phyloP scores from a whole-genome alignment of 2,113 vertebrate species.

The Thomomys bottae region DNA sequence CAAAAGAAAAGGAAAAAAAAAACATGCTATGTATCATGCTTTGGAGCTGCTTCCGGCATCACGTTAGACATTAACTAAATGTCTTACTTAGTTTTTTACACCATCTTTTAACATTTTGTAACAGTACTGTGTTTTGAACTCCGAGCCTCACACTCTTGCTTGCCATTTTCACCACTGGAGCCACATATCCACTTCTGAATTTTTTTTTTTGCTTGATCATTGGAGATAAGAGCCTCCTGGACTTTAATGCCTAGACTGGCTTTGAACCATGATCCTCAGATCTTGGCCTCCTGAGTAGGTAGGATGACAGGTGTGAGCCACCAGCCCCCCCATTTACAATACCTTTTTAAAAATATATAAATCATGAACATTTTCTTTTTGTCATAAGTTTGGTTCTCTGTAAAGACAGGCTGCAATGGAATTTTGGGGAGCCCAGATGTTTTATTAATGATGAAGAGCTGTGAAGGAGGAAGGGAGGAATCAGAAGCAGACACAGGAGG shows the following conservation, averaged over 20 bases:
- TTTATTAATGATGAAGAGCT: slow-evolving; percentile 15
- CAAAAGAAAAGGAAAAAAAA: not conserved
- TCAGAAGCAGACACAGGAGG: not conserved
- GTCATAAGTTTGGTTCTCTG: slow-evolving; percentile 7
- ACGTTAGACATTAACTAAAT: not conserved
- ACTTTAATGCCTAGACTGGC: no score
- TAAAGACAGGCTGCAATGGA: not conserved
- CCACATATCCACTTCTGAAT: no score
- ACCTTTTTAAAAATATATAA: slow-evolving; percentile 2
- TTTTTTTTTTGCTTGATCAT: no score
- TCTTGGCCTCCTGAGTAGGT: no score
- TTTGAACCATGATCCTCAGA: no score
- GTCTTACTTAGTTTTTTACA: not conserved
- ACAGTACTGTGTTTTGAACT: no score
- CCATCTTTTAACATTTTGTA: no score
- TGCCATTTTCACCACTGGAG: no score
- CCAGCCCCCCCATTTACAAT: no score
- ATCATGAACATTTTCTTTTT: not conserved
- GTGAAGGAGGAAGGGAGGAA: not conserved
- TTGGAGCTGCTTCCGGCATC: not conserved
- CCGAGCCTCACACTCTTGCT: no score
- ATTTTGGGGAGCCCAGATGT: not conserved
- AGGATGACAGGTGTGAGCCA: no score
- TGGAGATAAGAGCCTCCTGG: no score
- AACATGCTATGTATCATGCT: slow-evolving; percentile 23